Base-by-base conservation (phyloP, 1,140 invertebrate genomes). In the Diachasmimorpha longicaudata region DNA sequence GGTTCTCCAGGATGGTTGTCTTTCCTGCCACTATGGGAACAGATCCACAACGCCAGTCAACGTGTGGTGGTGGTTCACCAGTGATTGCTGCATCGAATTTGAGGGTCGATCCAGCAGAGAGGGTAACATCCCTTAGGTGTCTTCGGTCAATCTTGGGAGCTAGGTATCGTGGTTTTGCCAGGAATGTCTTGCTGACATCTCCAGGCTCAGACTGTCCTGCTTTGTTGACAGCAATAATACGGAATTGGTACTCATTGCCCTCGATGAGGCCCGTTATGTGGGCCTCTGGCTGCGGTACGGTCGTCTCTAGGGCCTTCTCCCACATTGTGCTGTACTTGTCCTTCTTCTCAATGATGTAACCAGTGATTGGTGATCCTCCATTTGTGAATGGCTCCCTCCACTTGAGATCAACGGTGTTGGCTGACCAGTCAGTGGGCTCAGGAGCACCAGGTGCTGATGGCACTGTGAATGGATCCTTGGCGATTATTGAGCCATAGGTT, bases 241-340 rank as follows among this genome's bases (percentile, higher is more conserved):
- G 93, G 93, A 99, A 99, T 87, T 99, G 97, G 86, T 99, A 99
- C 86, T 99, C 97, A 85, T 98, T 97, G 58, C 98, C 98, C 91
- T 99, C 97, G 79, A 97, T 95, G 4, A 99, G 89, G 72, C 97
- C 96, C 78, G 93, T 94, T 2, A 98, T 93, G 52, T 92, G 92
- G 44, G 92, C 96, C 79, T 93, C 91, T 0, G 94, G 94, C 14
- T 91, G 90, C 4, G 93, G 90, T 21, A 90, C 91, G 75, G 93
- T 93, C 0, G 94, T 96, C 89, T 97, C 96, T 23, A 94, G 82
- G 42, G 95, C 95, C 85, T 97, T 96, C 87, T 97, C 95, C 96
- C 97, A 96, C 82, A 97, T 93, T 46, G 93, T 94, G 80, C 95
- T 96, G 90, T 98, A 97, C 88, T 99, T 99, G 82, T 98, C 97